Conservation (phyloP, 2,888 invertebrate species). For the Drosophila austrosaltans region DNA sequence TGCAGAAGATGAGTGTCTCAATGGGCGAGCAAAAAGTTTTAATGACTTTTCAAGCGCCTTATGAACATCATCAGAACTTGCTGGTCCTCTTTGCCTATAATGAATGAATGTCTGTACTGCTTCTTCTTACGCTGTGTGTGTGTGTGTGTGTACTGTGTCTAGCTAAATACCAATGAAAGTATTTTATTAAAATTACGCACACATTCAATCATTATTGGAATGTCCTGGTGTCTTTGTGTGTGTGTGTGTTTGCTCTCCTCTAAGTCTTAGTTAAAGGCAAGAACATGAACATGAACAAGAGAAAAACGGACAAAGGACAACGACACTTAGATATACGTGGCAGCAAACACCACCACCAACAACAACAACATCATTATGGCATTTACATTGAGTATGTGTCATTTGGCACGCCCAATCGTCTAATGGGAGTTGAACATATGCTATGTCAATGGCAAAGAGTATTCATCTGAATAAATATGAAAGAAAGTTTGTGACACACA, state of each 20-base stretch:
- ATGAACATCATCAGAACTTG: conserved; percentile 29
- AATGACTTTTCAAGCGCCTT: conserved; percentile 72
- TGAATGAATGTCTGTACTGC: conserved; percentile 26
- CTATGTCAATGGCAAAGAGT: not conserved
- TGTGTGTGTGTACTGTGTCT: conserved; percentile 53
- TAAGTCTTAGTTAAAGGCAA: conserved; percentile 24
- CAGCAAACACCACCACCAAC: conserved; percentile 8
- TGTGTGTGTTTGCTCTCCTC: not conserved
- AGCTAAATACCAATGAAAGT: conserved; percentile 77
- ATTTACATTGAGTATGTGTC: conserved; percentile 47
- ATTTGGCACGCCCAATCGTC: conserved; percentile 31
- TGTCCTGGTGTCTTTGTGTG: conserved; percentile 62
- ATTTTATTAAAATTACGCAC: conserved; percentile 78
- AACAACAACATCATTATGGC: conserved; percentile 25
- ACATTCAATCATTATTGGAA: conserved; percentile 79
- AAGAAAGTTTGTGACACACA: not conserved
- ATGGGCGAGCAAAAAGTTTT: conserved; percentile 63
- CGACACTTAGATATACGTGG: conserved; percentile 18
- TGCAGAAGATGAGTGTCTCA: conserved; percentile 34
- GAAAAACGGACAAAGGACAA: conserved; percentile 14
- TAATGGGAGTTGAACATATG: conserved; percentile 12
- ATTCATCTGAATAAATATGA: conserved; percentile 3
- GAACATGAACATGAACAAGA: conserved; percentile 26
- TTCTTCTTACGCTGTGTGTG: conserved; percentile 35
- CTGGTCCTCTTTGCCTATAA: conserved; percentile 40